Base-by-base conservation (phyloP, 2,888 invertebrate species). In the Sphecodes monilicornis region DNA sequence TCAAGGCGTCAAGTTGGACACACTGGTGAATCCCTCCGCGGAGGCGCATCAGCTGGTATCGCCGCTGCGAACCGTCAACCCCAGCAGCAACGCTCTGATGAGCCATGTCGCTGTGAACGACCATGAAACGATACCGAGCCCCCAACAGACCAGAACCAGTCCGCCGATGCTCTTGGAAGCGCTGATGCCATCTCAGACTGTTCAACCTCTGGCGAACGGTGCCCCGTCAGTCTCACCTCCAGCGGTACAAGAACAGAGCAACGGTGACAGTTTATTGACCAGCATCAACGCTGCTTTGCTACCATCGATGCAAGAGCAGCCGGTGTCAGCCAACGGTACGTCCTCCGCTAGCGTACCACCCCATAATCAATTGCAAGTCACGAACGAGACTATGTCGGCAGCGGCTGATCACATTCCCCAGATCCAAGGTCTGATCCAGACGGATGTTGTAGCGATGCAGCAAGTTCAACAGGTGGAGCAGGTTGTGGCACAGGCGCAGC, bases 111-210 rank as follows among this genome's bases (percentile, higher is more conserved):
- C 94, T 92, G 95, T 92, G 75, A 95, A 94, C 81, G 96, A 95
- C 92, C 89, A 93, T 92, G 90, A 94, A 93, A 86, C 93, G 32
- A 90, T 92, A 5, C 29, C 91, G 10, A 92, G 90, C 72, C 85
- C 92, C 0, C 93, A 92, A 87, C 95, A 95, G 41, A 95, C 95
- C 16, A 95, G 96, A 82, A 96, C 95, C 91, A 96, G 96, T 69
- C 96, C 96, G 69, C 95, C 96, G 1, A 96, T 96, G 43, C 96
- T 97, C 69, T 95, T 97, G 77, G 97, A 97, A 93, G 97, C 97
- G 3, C 83, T 93, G 11, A 90, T 93, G 88, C 94, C 94, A 0
- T 64, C 85, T 0, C 80, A 90, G 4, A 73, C 85, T 1, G 88
- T 84, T 5, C 87, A 80, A 8, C 72, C 90, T 0, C 18, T 90